Percentiles rank a stretch among this genome's conserved stretches.
phyloP scores from a whole-genome alignment of 2,797 vertebrate species.

The Melanotaenia maccullochi region DNA sequence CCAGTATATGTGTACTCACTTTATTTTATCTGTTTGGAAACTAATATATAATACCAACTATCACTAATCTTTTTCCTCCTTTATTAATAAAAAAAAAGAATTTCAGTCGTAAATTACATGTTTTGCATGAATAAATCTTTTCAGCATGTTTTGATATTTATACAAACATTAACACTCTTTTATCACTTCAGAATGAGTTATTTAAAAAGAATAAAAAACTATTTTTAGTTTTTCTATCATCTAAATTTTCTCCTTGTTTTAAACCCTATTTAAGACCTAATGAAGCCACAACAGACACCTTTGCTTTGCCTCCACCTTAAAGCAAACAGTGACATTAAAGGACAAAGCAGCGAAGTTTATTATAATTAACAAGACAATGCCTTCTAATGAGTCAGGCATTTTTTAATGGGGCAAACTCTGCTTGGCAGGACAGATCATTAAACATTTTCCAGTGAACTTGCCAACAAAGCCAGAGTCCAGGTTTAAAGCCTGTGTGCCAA shows the following conservation, averaged over 20 bases:
- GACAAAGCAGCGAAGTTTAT: conserved; percentile 2
- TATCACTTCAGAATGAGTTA: background rate
- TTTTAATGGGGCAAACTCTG: background rate
- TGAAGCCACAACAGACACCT: background rate
- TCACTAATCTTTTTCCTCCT: background rate
- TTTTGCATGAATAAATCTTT: background rate
- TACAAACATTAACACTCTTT: background rate
- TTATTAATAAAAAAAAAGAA: background rate
- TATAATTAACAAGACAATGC: background rate
- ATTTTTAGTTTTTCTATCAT: background rate
- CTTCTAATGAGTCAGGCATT: background rate
- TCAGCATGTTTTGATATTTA: background rate
- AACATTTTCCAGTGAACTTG: conserved; percentile 3
- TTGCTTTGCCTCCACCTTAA: background rate
- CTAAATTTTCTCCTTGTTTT: background rate
- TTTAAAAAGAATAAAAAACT: background rate
- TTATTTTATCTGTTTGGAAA: too few relatives aligned
- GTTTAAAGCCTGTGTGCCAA: conserved; percentile 20
- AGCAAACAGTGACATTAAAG: conserved; percentile 12
- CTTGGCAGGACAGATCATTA: background rate
- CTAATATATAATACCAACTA: background rate
- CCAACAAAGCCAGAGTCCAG: conserved; percentile 4
- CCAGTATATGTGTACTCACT: background rate
- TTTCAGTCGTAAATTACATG: background rate
- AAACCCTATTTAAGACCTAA: background rate